A percentile compares a stretch with the other conserved stretches of the same genome.
phyloP scores from a whole-genome alignment of 2,113 vertebrate species.

The Benitochromis conjunctus region DNA sequence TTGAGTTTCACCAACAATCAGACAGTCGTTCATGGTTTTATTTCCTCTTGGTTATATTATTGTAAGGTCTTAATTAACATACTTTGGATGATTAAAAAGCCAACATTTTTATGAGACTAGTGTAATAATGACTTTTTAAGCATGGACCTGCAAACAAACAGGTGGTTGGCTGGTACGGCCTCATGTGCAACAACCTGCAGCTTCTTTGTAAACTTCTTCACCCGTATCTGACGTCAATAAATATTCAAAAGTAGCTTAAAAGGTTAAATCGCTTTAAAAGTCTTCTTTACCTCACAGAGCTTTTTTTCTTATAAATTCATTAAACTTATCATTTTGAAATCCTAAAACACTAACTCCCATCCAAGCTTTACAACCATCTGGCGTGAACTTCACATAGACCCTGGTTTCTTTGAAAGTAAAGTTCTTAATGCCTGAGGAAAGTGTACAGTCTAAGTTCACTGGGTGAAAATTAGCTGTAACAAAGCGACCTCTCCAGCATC shows the following conservation, averaged over 20 bases:
- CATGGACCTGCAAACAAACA: accelerated
- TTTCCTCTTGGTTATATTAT: accelerated
- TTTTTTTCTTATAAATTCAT: not conserved
- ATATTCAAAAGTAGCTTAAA: not conserved
- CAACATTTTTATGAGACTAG: not conserved
- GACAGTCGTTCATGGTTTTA: not conserved
- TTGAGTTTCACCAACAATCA: not conserved
- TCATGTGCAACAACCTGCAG: not conserved
- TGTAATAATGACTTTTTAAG: not conserved
- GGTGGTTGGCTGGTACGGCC: not conserved
- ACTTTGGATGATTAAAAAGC: not conserved
- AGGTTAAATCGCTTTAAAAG: not conserved
- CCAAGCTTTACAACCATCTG: not conserved
- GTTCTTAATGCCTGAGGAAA: not conserved
- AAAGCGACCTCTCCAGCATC: not conserved
- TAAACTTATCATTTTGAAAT: not conserved
- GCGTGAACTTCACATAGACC: not conserved
- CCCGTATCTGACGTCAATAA: not conserved
- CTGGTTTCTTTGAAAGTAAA: not conserved
- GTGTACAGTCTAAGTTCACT: not conserved
- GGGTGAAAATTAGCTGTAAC: not conserved
- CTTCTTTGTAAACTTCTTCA: not conserved
- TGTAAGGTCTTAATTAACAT: not conserved
- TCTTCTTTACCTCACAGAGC: not conserved
- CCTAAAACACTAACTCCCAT: not conserved